Evolutionary conservation across 2,797 vertebrate species (phyloP).

Genomic region (Dendrocincla fuliginosa): DNA sequence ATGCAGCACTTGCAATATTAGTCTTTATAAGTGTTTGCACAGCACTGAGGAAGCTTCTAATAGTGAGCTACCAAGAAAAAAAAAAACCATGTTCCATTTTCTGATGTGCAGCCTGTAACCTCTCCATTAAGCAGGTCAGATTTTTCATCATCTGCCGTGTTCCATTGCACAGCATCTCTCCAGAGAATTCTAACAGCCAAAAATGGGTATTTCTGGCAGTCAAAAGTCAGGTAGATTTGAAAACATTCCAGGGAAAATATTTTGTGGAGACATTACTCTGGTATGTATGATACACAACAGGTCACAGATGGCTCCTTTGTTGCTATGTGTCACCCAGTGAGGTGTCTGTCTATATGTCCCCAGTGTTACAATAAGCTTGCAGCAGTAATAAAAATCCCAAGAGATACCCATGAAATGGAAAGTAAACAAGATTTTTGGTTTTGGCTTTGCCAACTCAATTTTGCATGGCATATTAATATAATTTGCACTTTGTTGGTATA

Average conservation of each 20-base stretch:
- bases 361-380: neutral
- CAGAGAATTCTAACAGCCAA: neutral
- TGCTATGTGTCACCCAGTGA: neutral
- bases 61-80: neutral
- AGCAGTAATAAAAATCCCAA: neutral
- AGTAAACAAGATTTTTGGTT: neutral
- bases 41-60: neutral
- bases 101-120: neutral
- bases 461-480: neutral
- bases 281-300: accelerated
- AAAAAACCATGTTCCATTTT: neutral
- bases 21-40: neutral
- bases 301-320: neutral
- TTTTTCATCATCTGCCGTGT: neutral
- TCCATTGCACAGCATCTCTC: neutral
- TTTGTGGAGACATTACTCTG: neutral
- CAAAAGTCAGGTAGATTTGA: neutral
- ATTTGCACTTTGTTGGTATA: neutral
- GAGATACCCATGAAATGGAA: neutral
- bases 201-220: neutral
- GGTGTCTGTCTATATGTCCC: neutral
- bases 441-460: neutral
- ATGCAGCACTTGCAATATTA: neutral
- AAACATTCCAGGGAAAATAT: neutral
- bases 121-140: neutral